phyloP scores from a whole-genome alignment of 37 sponge, comb jelly and placozoan genomes.

The Hexactinellida sp. region DNA sequence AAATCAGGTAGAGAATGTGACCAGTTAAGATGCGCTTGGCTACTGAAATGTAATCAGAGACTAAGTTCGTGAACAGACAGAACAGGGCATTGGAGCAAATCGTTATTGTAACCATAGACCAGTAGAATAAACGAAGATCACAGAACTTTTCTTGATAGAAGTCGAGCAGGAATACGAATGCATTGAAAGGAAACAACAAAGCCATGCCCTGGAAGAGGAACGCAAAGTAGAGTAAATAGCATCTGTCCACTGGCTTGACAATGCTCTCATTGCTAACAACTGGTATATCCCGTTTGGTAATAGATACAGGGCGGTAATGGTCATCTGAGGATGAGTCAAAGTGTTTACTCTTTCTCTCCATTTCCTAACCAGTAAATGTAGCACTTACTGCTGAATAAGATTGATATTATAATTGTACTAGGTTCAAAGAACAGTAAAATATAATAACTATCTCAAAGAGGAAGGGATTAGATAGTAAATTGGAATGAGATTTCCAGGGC shows the following conservation, averaged over 20 bases:
- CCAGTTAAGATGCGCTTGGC: not conserved
- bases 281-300: not conserved
- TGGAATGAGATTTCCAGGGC: too few relatives aligned
- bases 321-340: not conserved
- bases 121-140: not conserved
- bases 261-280: not conserved
- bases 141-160: slow-evolving; percentile 6
- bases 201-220: not conserved
- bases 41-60: not conserved
- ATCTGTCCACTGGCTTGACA: not conserved
- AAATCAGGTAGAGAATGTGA: not conserved
- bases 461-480: too few relatives aligned
- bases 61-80: not conserved
- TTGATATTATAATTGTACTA: too few relatives aligned
- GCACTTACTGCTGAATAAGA: too few relatives aligned
- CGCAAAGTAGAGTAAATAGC: not conserved
- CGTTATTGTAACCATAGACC: not conserved
- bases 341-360: too few relatives aligned
- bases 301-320: not conserved
- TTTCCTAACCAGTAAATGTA: too few relatives aligned
- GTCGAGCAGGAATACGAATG: not conserved
- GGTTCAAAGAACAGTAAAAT: too few relatives aligned
- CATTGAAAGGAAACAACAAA: not conserved
- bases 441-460: too few relatives aligned
- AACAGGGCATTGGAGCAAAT: not conserved